Evolutionary conservation across 2,797 vertebrate genomes (phyloP).

Genomic region (Microctenopoma steveboyesi): DNA sequence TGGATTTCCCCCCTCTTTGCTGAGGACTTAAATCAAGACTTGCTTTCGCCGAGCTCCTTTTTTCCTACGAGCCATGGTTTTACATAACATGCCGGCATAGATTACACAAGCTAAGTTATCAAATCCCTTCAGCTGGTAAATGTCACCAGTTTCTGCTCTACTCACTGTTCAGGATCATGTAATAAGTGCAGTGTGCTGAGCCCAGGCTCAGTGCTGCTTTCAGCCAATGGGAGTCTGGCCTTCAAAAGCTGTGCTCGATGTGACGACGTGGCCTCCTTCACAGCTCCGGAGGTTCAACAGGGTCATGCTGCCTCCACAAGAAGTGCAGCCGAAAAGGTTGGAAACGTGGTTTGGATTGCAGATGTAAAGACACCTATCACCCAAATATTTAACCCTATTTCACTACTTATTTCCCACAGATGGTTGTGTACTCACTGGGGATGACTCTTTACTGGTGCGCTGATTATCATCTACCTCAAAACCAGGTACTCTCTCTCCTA

Average conservation of each 20-base stretch:
- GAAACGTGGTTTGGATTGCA: not conserved
- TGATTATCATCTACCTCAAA: slow-evolving; percentile 89
- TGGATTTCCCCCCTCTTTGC: not conserved
- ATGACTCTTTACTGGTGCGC: slow-evolving; percentile 94
- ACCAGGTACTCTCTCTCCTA: slow-evolving; percentile 79
- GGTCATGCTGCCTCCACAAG: slow-evolving; percentile 59
- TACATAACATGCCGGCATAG: not conserved
- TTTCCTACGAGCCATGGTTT: not conserved
- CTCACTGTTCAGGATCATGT: slow-evolving; percentile 66
- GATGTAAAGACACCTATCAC: not conserved
- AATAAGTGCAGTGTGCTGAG: slow-evolving; percentile 85
- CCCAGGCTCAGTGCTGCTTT: slow-evolving; percentile 88
- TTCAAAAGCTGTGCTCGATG: slow-evolving; percentile 85
- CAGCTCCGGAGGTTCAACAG: slow-evolving; percentile 85
- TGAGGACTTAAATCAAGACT: not conserved
- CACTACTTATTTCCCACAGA: slow-evolving; percentile 72
- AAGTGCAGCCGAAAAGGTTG: slow-evolving; percentile 77
- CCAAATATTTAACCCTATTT: too few species aligned
- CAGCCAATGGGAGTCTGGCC: slow-evolving; percentile 83
- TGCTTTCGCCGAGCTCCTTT: not conserved
- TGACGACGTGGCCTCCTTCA: slow-evolving; percentile 84
- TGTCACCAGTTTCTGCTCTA: slow-evolving; percentile 4
- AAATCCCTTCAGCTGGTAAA: not conserved
- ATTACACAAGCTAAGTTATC: not conserved
- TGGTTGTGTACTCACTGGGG: slow-evolving; percentile 90